A percentile compares a stretch with the other conserved stretches of the same genome.
phyloP scores from a whole-genome alignment of 2,797 vertebrate genomes.

The Lithobates sylvaticus region DNA sequence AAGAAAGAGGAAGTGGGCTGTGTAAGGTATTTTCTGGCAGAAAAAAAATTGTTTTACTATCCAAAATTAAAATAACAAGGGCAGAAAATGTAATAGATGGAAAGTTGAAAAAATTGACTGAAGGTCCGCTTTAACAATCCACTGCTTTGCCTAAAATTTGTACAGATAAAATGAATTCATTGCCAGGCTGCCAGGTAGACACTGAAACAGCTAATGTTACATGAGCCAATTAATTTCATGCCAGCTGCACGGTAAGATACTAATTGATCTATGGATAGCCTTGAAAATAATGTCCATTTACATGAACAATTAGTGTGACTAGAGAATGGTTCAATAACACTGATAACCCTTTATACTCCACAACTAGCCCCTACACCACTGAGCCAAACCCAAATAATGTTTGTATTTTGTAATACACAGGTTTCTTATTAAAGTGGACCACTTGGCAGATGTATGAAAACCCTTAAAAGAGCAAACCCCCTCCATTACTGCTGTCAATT shows the following conservation, averaged over 20 bases:
- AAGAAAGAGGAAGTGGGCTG: too few species aligned
- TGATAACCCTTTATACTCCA: constrained; percentile 5
- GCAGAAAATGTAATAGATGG: background rate
- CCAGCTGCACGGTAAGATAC: constrained; percentile 64
- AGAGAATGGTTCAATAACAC: constrained; percentile 28
- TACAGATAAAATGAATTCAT: background rate
- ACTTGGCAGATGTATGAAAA: too few species aligned
- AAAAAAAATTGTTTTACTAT: too few species aligned
- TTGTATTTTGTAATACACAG: too few species aligned
- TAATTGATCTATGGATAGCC: constrained; percentile 71
- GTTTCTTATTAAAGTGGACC: too few species aligned
- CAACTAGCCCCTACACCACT: background rate
- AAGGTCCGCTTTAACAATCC: background rate
- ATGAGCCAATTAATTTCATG: constrained; percentile 70
- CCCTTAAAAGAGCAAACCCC: too few species aligned
- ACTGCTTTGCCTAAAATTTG: background rate
- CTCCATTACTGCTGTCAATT: too few species aligned
- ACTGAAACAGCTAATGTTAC: constrained; percentile 66
- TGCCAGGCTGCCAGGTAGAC: constrained; percentile 59
- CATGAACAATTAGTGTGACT: constrained; percentile 69
- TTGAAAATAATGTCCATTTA: constrained; percentile 66
- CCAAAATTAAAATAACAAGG: too few species aligned
- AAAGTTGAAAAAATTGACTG: too few species aligned
- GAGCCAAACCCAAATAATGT: background rate
- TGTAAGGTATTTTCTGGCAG: too few species aligned